These are phyloP conservation scores for Bombycilla garrulus DNA, from an alignment of 2,113 vertebrate species.

Conservation along the genomic window DNA sequence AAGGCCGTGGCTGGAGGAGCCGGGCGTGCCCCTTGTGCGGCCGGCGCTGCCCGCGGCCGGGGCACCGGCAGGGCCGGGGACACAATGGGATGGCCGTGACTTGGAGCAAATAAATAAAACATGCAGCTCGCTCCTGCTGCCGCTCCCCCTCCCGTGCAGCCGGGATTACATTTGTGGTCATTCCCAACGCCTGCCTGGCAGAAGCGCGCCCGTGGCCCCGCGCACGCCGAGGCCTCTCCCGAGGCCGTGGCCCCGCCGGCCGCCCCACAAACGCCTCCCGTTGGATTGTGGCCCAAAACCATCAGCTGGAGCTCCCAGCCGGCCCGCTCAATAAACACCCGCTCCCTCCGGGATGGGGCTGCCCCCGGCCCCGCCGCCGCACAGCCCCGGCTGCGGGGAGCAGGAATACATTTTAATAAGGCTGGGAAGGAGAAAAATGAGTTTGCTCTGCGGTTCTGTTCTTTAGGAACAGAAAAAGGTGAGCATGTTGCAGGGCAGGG, in stretches of 20 bases:
- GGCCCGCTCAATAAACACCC: conserved; percentile 55
- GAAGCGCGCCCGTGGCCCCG: conserved; percentile 59
- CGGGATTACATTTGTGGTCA: conserved; percentile 79
- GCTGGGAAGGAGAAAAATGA: conserved; percentile 63
- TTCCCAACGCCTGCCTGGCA: conserved; percentile 72
- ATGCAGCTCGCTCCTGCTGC: conserved; percentile 55
- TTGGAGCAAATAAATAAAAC: conserved; percentile 83
- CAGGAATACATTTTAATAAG: conserved; percentile 74
- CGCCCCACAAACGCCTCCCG: conserved; percentile 50
- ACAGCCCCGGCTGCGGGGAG: conserved; percentile 1
- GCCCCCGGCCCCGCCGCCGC: conserved; percentile 31
- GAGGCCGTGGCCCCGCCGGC: conserved; percentile 60
- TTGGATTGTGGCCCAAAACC: conserved; percentile 17
- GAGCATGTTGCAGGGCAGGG: conserved; percentile 68
- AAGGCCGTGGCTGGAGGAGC: neutral
- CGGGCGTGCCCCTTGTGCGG: neutral
- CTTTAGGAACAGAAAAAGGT: conserved; percentile 77
- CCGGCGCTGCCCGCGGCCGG: neutral
- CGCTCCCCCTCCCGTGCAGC: conserved; percentile 41
- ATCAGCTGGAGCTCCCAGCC: conserved; percentile 1
- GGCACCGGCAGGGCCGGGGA: conserved; percentile 62
- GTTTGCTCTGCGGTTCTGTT: conserved; percentile 72
- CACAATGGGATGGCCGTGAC: conserved; percentile 78
- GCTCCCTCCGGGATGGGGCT: conserved; percentile 47
- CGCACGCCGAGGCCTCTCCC: conserved; percentile 66